Conservation (phyloP, 2,113 vertebrate species). For the Trogon melanurus region DNA sequence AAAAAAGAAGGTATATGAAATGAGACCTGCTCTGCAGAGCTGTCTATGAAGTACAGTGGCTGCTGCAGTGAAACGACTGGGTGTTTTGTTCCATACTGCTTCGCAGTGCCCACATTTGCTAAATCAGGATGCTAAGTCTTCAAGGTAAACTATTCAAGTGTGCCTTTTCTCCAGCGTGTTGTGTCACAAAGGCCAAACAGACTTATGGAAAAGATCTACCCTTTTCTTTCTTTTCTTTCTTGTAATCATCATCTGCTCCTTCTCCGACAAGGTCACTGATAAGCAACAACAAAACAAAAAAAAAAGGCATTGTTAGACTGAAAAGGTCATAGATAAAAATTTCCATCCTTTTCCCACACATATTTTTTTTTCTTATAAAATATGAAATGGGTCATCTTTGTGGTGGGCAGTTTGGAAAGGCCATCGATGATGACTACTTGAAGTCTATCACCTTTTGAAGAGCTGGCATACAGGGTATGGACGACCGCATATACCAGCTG, state of each 20-base stretch:
- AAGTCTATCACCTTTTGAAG: not conserved
- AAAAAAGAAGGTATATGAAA: not conserved
- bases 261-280: constrained; percentile 19
- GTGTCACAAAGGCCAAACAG: not conserved
- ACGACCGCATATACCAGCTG: not conserved
- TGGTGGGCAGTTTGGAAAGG: not conserved
- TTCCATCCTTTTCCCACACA: not conserved
- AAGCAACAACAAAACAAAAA: constrained; percentile 51
- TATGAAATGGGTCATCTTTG: not conserved
- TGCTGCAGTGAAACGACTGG: not conserved
- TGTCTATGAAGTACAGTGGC: not conserved
- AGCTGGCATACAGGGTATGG: not conserved
- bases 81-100: not conserved
- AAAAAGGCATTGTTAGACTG: not conserved
- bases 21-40: not conserved
- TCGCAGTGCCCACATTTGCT: not conserved
- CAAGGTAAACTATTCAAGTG: constrained; percentile 11
- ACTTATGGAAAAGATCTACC: not conserved
- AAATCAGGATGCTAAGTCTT: constrained; percentile 1
- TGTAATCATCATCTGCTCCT: constrained; percentile 31
- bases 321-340: not conserved
- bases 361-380: not conserved
- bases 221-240: constrained; percentile 42
- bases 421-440: not conserved
- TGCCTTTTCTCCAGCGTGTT: not conserved